These are phyloP conservation scores for Calephelis nemesis DNA, from an alignment of 1,140 invertebrate species.

Conservation along the genomic window DNA sequence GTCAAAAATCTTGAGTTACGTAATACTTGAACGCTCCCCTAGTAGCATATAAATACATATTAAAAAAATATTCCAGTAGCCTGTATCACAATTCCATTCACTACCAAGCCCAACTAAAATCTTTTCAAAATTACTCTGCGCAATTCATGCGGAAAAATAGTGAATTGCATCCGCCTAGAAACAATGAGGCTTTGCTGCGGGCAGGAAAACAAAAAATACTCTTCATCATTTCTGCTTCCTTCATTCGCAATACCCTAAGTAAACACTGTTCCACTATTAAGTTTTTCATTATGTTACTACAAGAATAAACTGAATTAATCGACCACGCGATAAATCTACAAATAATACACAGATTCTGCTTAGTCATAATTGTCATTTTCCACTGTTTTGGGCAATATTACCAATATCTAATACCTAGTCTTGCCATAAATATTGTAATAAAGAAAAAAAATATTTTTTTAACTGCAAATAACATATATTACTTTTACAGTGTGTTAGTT, in stretches of 20 bases:
- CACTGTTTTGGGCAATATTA: no score
- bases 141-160: slow-evolving; percentile 67
- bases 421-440: no score
- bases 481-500: no score
- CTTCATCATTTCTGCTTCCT: slow-evolving; percentile 45
- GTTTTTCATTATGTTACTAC: background rate
- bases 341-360: background rate
- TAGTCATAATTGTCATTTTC: background rate
- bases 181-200: slow-evolving; percentile 68
- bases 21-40: background rate
- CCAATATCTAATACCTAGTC: no score
- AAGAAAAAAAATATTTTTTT: no score
- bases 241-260: slow-evolving; percentile 6
- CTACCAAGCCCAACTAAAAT: slow-evolving; percentile 49
- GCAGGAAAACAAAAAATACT: slow-evolving; percentile 59
- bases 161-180: slow-evolving; percentile 74
- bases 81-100: slow-evolving; percentile 34
- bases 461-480: no score
- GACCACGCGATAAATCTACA: background rate
- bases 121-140: slow-evolving; percentile 66
- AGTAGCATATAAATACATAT: background rate
- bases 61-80: background rate
- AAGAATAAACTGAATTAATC: background rate
- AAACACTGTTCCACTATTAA: slow-evolving; percentile 1
- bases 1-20: no score